Percentiles rank a stretch among this genome's conserved stretches.
Evolutionary conservation across 2,797 vertebrate genomes (phyloP).

Genomic region (Thripadectes ignobilis): DNA sequence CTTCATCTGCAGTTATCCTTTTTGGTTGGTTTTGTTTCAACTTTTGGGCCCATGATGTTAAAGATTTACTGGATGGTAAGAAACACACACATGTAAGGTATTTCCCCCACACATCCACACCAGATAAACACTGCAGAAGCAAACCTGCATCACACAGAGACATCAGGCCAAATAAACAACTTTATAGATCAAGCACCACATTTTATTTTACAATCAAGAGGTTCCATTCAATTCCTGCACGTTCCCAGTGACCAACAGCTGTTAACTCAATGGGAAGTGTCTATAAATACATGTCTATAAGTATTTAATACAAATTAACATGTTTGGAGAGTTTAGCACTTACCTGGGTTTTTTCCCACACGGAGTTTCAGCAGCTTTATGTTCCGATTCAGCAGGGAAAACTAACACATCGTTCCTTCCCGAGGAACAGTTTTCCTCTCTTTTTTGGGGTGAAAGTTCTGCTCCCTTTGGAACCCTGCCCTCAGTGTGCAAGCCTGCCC

Average conservation of each 20-base stretch:
- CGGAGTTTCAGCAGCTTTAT: conserved; percentile 44
- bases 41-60: conserved; percentile 96
- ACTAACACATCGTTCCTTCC: neutral
- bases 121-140: neutral
- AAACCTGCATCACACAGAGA: neutral
- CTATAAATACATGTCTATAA: neutral
- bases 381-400: conserved; percentile 45
- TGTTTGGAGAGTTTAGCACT: neutral
- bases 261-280: neutral
- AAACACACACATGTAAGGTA: neutral
- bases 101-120: neutral
- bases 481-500: neutral
- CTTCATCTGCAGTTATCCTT: conserved; percentile 62
- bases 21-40: conserved; percentile 84
- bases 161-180: neutral
- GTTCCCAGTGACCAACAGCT: neutral
- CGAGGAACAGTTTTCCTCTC: neutral
- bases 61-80: conserved; percentile 72
- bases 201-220: neutral
- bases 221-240: neutral
- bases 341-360: conserved; percentile 62
- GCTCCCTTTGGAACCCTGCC: neutral
- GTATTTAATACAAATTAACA: neutral
- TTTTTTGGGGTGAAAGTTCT: neutral
- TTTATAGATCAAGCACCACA: neutral